These are phyloP conservation scores for Trichechus manatus DNA, from an alignment of 2,113 vertebrate species.

Conservation along the genomic window DNA sequence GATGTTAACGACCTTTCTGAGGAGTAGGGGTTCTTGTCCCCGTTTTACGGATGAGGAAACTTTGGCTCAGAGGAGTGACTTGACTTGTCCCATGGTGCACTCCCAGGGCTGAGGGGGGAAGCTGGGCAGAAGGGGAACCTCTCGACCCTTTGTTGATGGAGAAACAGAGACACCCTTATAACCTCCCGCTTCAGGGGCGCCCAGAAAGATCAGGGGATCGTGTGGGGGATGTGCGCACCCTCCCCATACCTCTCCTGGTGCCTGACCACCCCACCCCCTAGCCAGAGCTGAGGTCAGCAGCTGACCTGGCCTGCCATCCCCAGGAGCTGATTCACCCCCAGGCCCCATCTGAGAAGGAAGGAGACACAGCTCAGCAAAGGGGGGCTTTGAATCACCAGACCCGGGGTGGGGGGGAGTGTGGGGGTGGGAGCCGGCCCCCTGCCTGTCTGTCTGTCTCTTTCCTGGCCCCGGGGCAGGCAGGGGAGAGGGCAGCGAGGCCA, in stretches of 20 bases:
- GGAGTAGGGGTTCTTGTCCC: neutral
- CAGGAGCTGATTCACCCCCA: constrained; percentile 81
- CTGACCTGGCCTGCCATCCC: constrained; percentile 65
- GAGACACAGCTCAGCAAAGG: constrained; percentile 68
- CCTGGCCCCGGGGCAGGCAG: constrained; percentile 60
- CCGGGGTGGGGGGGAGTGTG: neutral
- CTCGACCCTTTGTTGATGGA: neutral
- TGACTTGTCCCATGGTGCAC: neutral
- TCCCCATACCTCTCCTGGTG: neutral
- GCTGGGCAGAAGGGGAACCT: neutral
- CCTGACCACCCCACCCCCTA: neutral
- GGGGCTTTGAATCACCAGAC: constrained; percentile 84
- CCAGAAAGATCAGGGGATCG: neutral
- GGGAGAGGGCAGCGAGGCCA: constrained; percentile 23
- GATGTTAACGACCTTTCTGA: neutral
- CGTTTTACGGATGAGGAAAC: neutral
- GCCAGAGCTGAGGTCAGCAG: constrained; percentile 24
- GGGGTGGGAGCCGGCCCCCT: constrained; percentile 70
- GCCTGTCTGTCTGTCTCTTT: constrained; percentile 70
- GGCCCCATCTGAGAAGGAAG: constrained; percentile 68
- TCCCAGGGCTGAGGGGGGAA: neutral
- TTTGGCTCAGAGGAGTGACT: no score
- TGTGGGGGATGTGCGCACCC: no score
- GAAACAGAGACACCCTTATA: neutral
- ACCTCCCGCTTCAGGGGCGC: neutral